Evolutionary conservation across 1,140 invertebrate genomes (phyloP), one percentile per base, ranked within the genome.

Genomic region (Drosophila subpulchrella): DNA sequence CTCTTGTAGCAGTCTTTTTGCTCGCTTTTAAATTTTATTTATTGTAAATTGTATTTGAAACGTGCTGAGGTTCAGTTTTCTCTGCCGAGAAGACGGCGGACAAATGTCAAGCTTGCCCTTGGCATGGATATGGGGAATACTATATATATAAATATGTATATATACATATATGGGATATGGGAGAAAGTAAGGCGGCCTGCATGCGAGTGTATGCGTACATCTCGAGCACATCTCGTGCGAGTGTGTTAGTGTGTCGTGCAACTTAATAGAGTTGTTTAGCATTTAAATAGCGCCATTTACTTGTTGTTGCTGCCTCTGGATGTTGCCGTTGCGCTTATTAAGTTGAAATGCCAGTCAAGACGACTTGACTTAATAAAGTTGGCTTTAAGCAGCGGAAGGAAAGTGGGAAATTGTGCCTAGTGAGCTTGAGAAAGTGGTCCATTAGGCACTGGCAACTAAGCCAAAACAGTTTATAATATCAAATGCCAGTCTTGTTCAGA

Each of bases 21-120:
- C 76, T 80, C 81, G 83, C 83, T 88, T 88, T 89, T 88, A 88
- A 89, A 88, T 88, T 88, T 88, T 88, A 88, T 88, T 88, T 88
- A 88, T 88, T 88, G 83, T 88, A 88, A 88, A 88, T 88, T 88
- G 84, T 89, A 88, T 88, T 88, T 83, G 84, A 88, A 89, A 89
- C 84, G 84, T 89, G 83, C 83, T 88, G 84, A 89, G 80, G 83
- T 84, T 89, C 84, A 75, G 82, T 84, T 89, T 76, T 75, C 73
- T 77, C 62, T 44, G 42, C 67, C 41, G 51, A 17, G 15, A 44
- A 39, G 55, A 24, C 55, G 39, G 55, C 55, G 24, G 55, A 70
- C 65, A 75, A 75, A 75, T 75, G 73, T 73, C 75, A 76, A 59
- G 73, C 73, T 75, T 70, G 74, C 74, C 68, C 68, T 81, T 63